phyloP scores from a whole-genome alignment of 2,888 invertebrate species.

The Melinaea menophilus region DNA sequence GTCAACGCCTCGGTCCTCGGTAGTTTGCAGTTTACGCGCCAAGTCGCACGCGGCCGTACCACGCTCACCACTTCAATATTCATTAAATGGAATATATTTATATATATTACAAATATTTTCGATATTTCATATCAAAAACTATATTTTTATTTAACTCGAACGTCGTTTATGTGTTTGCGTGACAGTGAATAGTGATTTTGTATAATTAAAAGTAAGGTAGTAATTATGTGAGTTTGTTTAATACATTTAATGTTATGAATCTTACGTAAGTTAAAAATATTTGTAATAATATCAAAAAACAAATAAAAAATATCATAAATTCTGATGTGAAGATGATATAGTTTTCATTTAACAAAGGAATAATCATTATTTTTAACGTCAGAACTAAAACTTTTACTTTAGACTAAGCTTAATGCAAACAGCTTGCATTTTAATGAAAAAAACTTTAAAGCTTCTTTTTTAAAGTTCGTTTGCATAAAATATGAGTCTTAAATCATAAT shows the following conservation, averaged over 20 bases:
- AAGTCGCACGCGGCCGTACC: constrained; percentile 60
- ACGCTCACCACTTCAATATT: constrained; percentile 39
- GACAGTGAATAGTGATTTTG: too few relatives aligned
- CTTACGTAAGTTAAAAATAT: not conserved
- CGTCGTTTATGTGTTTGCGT: too few relatives aligned
- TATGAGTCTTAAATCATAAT: not conserved
- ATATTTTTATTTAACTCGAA: constrained; percentile 45
- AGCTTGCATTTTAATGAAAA: not conserved
- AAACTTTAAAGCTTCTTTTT: not conserved
- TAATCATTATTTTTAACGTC: constrained; percentile 2
- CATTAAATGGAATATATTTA: not conserved
- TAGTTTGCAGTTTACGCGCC: constrained; percentile 49
- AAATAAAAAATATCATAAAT: not conserved
- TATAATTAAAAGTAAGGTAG: constrained; percentile 18
- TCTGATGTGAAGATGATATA: not conserved
- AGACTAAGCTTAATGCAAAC: not conserved
- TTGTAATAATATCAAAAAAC: not conserved
- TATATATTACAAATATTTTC: not conserved
- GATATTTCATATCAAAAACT: not conserved
- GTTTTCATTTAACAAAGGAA: not conserved
- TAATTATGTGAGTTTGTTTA: constrained; percentile 6
- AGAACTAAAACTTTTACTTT: not conserved
- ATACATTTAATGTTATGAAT: too few relatives aligned
- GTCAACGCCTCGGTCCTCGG: constrained; percentile 48
- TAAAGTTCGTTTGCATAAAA: not conserved